phyloP scores from a whole-genome alignment of 2,797 vertebrate genomes.

The Xenentodon cancila region DNA sequence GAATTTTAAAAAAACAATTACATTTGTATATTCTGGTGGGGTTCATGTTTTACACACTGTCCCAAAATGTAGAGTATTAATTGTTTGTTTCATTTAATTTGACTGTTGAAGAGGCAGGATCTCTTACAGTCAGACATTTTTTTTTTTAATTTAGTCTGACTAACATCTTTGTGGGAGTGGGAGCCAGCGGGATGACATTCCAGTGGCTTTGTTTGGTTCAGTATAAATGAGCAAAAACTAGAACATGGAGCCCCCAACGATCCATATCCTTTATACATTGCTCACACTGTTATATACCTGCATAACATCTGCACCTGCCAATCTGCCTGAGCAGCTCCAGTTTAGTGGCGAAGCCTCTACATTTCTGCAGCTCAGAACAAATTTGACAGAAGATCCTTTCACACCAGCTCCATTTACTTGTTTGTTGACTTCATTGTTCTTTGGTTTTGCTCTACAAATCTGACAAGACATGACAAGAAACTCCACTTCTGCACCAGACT shows the following conservation, averaged over 20 bases:
- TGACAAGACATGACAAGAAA: slow-evolving; percentile 10
- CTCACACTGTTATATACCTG: background rate
- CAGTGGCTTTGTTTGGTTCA: background rate
- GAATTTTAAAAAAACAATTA: too few relatives aligned
- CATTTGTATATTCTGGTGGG: too few relatives aligned
- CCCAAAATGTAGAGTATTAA: too few relatives aligned
- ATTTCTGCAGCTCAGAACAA: background rate
- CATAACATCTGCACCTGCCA: background rate
- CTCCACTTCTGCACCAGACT: slow-evolving; percentile 16
- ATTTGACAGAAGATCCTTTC: background rate
- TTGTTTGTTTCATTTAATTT: too few relatives aligned
- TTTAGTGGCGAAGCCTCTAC: background rate
- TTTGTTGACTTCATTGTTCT: slow-evolving; percentile 5
- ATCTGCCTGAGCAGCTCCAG: background rate
- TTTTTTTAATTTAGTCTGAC: too few relatives aligned
- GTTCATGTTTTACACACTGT: too few relatives aligned
- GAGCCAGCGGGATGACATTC: background rate
- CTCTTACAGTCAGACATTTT: too few relatives aligned
- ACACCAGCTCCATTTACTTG: slow-evolving; percentile 7
- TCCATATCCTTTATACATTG: background rate
- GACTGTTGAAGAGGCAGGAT: too few relatives aligned
- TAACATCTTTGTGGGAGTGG: background rate
- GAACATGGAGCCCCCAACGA: background rate
- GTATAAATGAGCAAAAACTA: background rate
- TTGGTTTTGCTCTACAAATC: slow-evolving; percentile 15